These are phyloP conservation scores for Choloepus hoffmanni DNA, from an alignment of 2,113 vertebrate genomes.

Conservation along the genomic window DNA sequence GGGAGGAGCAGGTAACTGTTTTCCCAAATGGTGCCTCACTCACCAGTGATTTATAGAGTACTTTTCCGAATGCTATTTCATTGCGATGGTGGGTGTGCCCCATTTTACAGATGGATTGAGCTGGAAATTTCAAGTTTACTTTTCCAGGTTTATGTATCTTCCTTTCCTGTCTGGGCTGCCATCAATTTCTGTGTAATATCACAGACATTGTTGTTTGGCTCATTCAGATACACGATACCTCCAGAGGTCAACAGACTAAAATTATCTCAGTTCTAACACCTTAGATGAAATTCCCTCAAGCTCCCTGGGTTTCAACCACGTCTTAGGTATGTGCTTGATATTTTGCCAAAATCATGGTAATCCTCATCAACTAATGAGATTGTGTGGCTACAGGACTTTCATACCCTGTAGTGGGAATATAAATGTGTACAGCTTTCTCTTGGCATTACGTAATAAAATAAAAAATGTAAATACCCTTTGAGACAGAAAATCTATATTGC, in stretches of 20 bases:
- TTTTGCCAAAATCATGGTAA: not conserved
- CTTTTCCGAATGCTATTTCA: not conserved
- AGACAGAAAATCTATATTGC: not conserved
- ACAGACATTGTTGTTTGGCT: not conserved
- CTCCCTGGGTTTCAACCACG: not conserved
- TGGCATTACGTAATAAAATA: not conserved
- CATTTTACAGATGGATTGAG: not conserved
- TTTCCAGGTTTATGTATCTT: not conserved
- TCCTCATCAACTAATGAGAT: not conserved
- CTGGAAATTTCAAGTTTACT: not conserved
- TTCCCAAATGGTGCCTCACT: not conserved
- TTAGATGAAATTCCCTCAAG: not conserved
- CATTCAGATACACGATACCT: not conserved
- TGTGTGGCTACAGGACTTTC: not conserved
- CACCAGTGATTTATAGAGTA: conserved; percentile 2
- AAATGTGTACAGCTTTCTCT: not conserved
- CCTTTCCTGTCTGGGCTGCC: not conserved
- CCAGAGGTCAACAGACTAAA: not conserved
- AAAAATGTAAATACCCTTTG: not conserved
- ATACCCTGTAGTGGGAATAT: not conserved
- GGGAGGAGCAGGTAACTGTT: not conserved
- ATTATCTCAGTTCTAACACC: not conserved
- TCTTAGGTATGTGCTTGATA: not conserved
- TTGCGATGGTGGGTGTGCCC: not conserved
- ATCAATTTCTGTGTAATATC: not conserved